These are phyloP conservation scores for Bombus consobrinus DNA, from an alignment of 1,140 invertebrate genomes.

Conservation along the genomic window DNA sequence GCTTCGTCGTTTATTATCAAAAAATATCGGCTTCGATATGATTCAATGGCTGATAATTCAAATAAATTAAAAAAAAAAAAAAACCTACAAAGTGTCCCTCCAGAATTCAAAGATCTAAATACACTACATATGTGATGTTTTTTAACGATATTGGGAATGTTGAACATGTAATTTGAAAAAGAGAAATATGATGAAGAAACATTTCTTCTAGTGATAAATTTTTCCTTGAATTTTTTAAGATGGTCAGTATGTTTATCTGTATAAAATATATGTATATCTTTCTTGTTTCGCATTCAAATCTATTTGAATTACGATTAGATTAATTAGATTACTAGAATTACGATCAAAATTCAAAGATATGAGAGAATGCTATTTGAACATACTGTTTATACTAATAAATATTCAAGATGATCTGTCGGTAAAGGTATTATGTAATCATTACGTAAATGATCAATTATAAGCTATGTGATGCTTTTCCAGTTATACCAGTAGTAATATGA, in stretches of 20 bases:
- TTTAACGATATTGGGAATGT: background rate
- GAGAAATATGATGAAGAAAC: background rate
- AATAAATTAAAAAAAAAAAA: background rate
- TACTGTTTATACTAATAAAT: no score
- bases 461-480: background rate
- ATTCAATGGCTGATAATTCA: background rate
- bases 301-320: no score
- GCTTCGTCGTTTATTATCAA: constrained; percentile 55
- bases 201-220: background rate
- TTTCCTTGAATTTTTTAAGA: background rate
- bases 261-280: background rate
- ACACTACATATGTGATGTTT: background rate
- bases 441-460: no score
- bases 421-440: no score
- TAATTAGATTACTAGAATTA: no score
- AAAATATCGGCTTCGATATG: constrained; percentile 10
- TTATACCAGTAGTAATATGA: background rate
- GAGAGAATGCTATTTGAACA: no score
- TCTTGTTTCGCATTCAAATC: background rate
- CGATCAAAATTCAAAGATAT: background rate
- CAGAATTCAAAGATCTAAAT: background rate
- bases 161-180: background rate
- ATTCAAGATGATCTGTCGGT: no score
- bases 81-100: background rate
- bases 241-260: background rate